These are phyloP conservation scores for Rousettus madagascariensis DNA, from an alignment of 2,797 vertebrate genomes.

Conservation along the genomic window DNA sequence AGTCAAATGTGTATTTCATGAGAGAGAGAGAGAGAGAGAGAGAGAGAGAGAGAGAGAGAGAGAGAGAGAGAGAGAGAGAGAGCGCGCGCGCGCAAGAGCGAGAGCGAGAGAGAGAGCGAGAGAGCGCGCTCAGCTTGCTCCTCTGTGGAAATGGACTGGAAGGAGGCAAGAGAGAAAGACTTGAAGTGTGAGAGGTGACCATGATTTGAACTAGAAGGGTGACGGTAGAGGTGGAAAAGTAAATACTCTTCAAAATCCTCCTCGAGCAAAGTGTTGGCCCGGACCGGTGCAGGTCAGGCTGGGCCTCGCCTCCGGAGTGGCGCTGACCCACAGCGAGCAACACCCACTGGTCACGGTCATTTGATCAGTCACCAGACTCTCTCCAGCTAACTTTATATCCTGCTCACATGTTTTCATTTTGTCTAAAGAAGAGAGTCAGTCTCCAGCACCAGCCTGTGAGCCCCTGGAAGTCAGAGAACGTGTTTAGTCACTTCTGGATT, in stretches of 20 bases:
- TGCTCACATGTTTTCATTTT: not conserved
- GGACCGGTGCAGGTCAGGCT: not conserved
- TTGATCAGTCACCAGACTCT: not conserved
- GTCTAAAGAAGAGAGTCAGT: not conserved
- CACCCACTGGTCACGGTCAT: not conserved
- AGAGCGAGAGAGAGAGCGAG: too few species aligned
- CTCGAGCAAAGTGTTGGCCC: not conserved
- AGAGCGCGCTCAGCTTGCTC: not conserved
- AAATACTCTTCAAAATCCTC: not conserved
- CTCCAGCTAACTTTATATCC: not conserved
- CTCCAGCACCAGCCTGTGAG: not conserved
- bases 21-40: too few species aligned
- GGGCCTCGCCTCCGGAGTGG: not conserved
- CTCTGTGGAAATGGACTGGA: not conserved
- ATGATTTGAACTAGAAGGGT: not conserved
- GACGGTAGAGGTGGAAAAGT: not conserved
- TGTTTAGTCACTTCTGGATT: not conserved
- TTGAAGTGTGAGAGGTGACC: not conserved
- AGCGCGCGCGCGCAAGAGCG: rapidly evolving
- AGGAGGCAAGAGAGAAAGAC: not conserved
- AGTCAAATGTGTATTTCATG: rapidly evolving
- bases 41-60: too few species aligned
- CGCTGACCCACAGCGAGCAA: not conserved
- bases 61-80: not conserved
- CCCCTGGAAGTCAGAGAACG: not conserved